Evolutionary conservation across 2,888 invertebrate genomes (phyloP).

Genomic region (Malacosoma neustria): DNA sequence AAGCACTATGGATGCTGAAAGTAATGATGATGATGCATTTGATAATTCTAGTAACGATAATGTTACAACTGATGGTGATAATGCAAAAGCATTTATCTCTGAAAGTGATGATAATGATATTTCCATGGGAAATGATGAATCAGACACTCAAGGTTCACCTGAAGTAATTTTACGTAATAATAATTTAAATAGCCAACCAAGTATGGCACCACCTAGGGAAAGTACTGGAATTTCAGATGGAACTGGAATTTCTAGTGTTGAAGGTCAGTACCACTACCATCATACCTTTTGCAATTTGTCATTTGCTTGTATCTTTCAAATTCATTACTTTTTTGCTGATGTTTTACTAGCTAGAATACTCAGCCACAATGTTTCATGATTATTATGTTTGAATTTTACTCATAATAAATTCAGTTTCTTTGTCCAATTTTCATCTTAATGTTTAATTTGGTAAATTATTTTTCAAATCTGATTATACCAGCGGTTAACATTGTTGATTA

Average conservation of each 20-base stretch:
- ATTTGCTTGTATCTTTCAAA: too few relatives aligned
- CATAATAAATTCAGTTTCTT: too few relatives aligned
- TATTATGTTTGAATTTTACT: too few relatives aligned
- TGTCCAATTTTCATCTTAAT: too few relatives aligned
- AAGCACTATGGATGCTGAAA: conserved; percentile 7
- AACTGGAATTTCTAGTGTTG: conserved; percentile 41
- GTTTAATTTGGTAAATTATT: too few relatives aligned
- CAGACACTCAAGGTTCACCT: conserved; percentile 28
- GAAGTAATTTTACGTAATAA: conserved; percentile 36
- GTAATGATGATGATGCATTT: conserved; percentile 9
- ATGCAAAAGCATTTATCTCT: conserved; percentile 9
- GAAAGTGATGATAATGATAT: conserved; percentile 10
- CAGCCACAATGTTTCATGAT: too few relatives aligned
- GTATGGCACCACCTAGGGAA: conserved; percentile 32
- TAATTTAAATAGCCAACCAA: conserved; percentile 25
- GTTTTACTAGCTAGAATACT: too few relatives aligned
- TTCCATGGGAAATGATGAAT: conserved; percentile 11
- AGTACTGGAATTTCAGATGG: conserved; percentile 37
- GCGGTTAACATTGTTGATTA: too few relatives aligned
- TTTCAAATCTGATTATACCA: too few relatives aligned
- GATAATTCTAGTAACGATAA: conserved; percentile 5
- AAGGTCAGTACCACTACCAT: too few relatives aligned
- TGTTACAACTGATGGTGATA: conserved; percentile 5
- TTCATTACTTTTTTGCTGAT: too few relatives aligned
- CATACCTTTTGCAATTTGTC: too few relatives aligned